Percentiles rank a stretch among this genome's conserved stretches.
phyloP scores from a whole-genome alignment of 2,888 invertebrate species.

The Thyatira batis region DNA sequence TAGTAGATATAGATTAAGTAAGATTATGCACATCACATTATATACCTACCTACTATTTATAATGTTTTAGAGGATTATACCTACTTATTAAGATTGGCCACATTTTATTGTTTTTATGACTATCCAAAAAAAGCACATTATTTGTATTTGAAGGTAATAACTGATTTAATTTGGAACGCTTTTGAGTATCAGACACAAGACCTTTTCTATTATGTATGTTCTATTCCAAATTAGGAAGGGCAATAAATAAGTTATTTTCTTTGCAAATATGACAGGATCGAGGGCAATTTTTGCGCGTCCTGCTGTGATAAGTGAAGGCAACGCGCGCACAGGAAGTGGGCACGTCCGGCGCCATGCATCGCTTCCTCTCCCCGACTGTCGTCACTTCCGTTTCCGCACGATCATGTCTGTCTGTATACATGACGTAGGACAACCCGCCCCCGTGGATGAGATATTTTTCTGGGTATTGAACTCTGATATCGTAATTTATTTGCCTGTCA shows the following conservation, averaged over 20 bases:
- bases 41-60: neutral
- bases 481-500: conserved; percentile 79
- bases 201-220: conserved; percentile 18
- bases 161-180: too few relatives aligned
- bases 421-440: conserved; percentile 54
- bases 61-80: neutral
- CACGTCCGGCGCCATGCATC: conserved; percentile 72
- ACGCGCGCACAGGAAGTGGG: conserved; percentile 68
- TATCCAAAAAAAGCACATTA: neutral
- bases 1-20: too few relatives aligned
- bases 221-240: conserved; percentile 15
- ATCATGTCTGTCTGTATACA: conserved; percentile 58
- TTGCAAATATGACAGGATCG: conserved; percentile 9
- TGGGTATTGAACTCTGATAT: conserved; percentile 67
- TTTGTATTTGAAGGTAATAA: too few relatives aligned
- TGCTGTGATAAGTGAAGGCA: conserved; percentile 78
- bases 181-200: neutral
- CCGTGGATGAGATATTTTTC: conserved; percentile 62
- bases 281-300: conserved; percentile 60
- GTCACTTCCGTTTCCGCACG: conserved; percentile 72
- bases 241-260: neutral
- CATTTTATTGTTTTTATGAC: neutral
- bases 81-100: neutral
- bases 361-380: conserved; percentile 69
- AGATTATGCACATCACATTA: neutral